Evolutionary conservation across 1,140 invertebrate species (phyloP), one percentile per base, ranked within the genome.

Genomic region (Propsilocerus akamusi): DNA sequence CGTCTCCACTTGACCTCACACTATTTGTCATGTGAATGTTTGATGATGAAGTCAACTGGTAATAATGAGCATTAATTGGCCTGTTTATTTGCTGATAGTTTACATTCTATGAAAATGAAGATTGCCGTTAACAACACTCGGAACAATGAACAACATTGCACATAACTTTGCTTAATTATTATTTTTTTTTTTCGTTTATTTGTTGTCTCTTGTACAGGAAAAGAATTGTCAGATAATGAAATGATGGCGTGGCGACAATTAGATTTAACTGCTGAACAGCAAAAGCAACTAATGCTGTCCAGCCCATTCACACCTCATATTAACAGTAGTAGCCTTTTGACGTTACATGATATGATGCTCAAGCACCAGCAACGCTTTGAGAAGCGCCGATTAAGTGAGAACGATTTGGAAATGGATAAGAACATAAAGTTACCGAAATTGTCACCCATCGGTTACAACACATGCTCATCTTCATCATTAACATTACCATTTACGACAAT

Each of bases 241-340:
- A 41, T 41, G 34, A 17, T 41, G 34, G 34, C 34, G 34, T 41
- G 34, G 34, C 34, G 34, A 41, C 34, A 41, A 41, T 41, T 41
- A 20, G 14, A 41, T 20, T 41, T 41, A 41, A 41, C 8, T 41
- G 34, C 34, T 5, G 34, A 41, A 17, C 34, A 41, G 14, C 34
- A 41, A 8, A 41, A 41, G 34, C 34, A 41, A 17, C 14, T 41
- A 41, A 41, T 41, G 34, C 14, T 41, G 3, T 41, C 34, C 34
- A n/a, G n/a, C n/a, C n/a, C n/a, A n/a, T n/a, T n/a, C n/a, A 41
- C 34, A 41, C 34, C 34, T 41, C 34, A 41, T 20, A 41, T 17
- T 30, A 41, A 20, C 22, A 17, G 14, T 17, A 41, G 17, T 41
- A 41, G 34, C 34, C 22, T 41, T 20, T 41, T 41, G 34, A 41